phyloP scores from a whole-genome alignment of 2,888 invertebrate species.

The Leptura quadrifasciata region DNA sequence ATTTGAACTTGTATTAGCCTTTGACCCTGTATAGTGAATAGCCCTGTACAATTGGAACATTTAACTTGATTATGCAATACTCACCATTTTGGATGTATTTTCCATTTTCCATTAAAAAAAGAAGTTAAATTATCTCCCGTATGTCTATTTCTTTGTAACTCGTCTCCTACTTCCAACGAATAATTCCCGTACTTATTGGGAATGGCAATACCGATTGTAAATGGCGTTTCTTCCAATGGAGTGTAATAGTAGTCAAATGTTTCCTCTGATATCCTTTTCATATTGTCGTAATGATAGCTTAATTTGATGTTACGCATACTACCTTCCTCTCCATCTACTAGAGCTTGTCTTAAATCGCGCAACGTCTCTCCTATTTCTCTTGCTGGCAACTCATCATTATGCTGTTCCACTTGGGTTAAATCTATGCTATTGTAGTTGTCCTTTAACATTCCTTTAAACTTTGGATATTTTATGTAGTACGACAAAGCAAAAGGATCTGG shows the following conservation, averaged over 20 bases:
- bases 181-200: constrained; percentile 88
- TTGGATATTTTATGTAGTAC: constrained; percentile 5
- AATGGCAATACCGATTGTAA: constrained; percentile 89
- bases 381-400: constrained; percentile 76
- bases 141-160: constrained; percentile 81
- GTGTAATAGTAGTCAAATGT: constrained; percentile 90
- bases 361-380: constrained; percentile 80
- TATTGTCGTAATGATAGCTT: constrained; percentile 88
- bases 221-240: constrained; percentile 90
- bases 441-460: constrained; percentile 63
- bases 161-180: constrained; percentile 84
- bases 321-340: constrained; percentile 84
- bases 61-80: constrained; percentile 36
- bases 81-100: constrained; percentile 90
- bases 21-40: too few relatives aligned
- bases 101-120: constrained; percentile 86
- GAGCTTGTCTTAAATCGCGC: constrained; percentile 78
- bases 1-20: too few relatives aligned
- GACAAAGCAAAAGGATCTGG: background rate
- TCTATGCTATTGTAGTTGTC: constrained; percentile 96
- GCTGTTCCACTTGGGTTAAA: constrained; percentile 94
- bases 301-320: constrained; percentile 82
- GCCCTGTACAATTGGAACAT: too few relatives aligned
- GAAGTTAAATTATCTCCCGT: constrained; percentile 83
- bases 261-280: constrained; percentile 88